Conservation (phyloP, 92 coral and sea anemone genomes). For the Phenganax marumi region DNA sequence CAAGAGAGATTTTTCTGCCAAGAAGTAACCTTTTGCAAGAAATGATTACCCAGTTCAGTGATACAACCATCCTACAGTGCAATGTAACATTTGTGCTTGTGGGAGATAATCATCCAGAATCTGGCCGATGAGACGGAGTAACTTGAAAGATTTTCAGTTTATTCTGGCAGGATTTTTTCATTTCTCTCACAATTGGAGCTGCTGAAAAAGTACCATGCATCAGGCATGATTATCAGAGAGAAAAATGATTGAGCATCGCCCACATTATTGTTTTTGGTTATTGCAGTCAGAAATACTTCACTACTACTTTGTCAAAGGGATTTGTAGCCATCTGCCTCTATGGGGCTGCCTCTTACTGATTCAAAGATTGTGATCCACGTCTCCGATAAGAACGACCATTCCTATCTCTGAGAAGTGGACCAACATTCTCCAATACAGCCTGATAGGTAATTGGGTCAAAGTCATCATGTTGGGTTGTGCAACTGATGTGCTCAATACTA, state of each 20-base stretch:
- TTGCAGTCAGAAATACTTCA: background rate
- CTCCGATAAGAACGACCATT: too few relatives aligned
- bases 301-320: constrained; percentile 11
- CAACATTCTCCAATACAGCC: too few relatives aligned
- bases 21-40: background rate
- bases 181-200: background rate
- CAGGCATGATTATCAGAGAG: constrained; percentile 46
- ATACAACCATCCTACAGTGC: background rate
- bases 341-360: constrained; percentile 1
- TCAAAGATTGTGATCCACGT: too few relatives aligned
- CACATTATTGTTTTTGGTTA: constrained; percentile 37
- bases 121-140: background rate
- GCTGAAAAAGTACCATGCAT: constrained; percentile 30
- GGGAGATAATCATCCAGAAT: background rate
- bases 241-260: constrained; percentile 32
- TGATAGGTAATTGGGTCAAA: too few relatives aligned
- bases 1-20: background rate
- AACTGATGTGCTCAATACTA: background rate
- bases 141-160: background rate
- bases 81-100: background rate
- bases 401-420: too few relatives aligned
- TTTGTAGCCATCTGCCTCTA: constrained; percentile 21
- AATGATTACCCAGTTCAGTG: background rate
- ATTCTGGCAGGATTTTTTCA: background rate
- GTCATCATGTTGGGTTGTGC: background rate